Evolutionary conservation across 2,797 vertebrate species (phyloP).

Genomic region (Thaleichthys pacificus): DNA sequence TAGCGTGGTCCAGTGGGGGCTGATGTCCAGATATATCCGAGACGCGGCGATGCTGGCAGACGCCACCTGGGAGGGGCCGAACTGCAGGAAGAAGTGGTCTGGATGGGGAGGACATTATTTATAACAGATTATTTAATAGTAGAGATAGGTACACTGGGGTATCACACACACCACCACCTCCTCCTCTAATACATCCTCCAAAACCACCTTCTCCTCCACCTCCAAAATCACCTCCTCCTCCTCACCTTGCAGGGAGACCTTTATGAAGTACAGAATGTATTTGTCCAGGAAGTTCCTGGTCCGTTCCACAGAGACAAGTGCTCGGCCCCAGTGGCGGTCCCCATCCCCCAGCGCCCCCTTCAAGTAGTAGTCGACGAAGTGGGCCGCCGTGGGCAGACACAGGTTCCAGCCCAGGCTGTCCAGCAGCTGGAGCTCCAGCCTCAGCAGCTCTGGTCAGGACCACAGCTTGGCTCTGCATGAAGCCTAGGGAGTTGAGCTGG

Average conservation of each 20-base stretch:
- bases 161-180: neutral
- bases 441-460: slow-evolving; percentile 69
- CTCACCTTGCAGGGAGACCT: slow-evolving; percentile 80
- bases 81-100: slow-evolving; percentile 79
- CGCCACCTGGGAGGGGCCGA: slow-evolving; percentile 79
- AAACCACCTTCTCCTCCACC: neutral
- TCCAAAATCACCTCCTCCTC: neutral
- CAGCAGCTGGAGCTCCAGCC: slow-evolving; percentile 75
- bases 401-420: slow-evolving; percentile 81
- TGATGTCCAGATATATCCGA: slow-evolving; percentile 77
- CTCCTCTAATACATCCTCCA: too few relatives aligned
- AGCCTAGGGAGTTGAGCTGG: slow-evolving; percentile 72
- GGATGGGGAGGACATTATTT: neutral
- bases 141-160: too few relatives aligned
- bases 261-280: slow-evolving; percentile 78
- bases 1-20: slow-evolving; percentile 74
- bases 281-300: slow-evolving; percentile 76
- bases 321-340: slow-evolving; percentile 76
- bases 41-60: slow-evolving; percentile 77
- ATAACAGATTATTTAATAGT: neutral
- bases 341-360: slow-evolving; percentile 64
- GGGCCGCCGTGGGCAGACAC: slow-evolving; percentile 78
- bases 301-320: slow-evolving; percentile 65
- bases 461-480: slow-evolving; percentile 69
- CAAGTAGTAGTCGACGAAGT: slow-evolving; percentile 85